phyloP scores from a whole-genome alignment of 2,113 vertebrate genomes.

The Menura novaehollandiae region DNA sequence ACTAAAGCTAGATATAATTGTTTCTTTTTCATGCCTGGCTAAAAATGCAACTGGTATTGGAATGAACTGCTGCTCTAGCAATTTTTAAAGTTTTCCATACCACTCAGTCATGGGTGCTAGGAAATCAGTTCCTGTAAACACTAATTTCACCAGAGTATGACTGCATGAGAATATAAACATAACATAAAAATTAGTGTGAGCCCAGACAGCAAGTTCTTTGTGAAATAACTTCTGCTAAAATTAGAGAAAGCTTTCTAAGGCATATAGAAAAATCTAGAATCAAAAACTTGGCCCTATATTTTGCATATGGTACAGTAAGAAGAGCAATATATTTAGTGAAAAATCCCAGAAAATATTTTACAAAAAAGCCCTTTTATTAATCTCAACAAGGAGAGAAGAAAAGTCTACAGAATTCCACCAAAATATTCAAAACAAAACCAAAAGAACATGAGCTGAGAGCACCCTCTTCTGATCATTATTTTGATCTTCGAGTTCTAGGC shows the following conservation, averaged over 20 bases:
- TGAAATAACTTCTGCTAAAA: not conserved
- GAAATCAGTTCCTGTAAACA: not conserved
- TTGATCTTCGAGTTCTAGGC: not conserved
- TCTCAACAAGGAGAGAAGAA: not conserved
- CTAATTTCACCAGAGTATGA: not conserved
- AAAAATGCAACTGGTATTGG: not conserved
- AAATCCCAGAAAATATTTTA: not conserved
- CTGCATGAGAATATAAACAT: not conserved
- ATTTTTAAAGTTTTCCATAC: not conserved
- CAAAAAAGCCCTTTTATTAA: not conserved
- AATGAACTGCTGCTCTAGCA: not conserved
- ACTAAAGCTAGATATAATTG: not conserved
- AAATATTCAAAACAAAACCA: not conserved
- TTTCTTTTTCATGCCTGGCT: not conserved
- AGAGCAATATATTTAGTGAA: not conserved
- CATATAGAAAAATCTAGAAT: not conserved
- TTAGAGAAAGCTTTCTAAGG: not conserved
- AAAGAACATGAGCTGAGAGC: slow-evolving; percentile 14
- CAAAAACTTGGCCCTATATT: not conserved
- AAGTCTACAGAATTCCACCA: not conserved
- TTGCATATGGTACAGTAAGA: not conserved
- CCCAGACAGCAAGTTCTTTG: not conserved
- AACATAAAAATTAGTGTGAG: not conserved
- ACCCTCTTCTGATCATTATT: slow-evolving; percentile 57
- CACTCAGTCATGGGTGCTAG: not conserved